Conservation (phyloP, 2,797 vertebrate genomes). For the Pagetopsis macropterus region DNA sequence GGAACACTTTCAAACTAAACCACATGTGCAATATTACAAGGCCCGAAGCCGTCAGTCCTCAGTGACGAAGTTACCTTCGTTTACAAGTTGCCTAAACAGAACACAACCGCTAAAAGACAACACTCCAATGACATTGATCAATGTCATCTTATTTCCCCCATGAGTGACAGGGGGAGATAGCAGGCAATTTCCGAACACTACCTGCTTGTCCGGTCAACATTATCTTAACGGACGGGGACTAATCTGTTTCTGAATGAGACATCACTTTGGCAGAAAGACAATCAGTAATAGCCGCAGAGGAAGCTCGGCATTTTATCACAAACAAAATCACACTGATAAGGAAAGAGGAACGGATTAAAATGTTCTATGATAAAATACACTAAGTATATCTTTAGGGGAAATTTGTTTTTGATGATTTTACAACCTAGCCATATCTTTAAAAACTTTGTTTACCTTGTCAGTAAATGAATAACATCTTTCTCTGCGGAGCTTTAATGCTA, state of each 20-base stretch:
- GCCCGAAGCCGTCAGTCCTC: too few relatives aligned
- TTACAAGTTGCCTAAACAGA: not conserved
- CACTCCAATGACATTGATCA: slow-evolving; percentile 60
- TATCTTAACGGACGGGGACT: slow-evolving; percentile 69
- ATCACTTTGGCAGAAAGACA: slow-evolving; percentile 63
- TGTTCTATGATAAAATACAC: slow-evolving; percentile 31
- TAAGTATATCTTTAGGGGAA: slow-evolving; percentile 22
- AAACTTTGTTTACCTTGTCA: slow-evolving; percentile 13
- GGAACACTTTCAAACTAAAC: too few relatives aligned
- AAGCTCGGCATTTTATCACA: slow-evolving; percentile 56
- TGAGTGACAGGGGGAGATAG: slow-evolving; percentile 40
- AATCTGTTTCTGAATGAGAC: slow-evolving; percentile 67
- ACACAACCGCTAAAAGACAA: slow-evolving; percentile 13
- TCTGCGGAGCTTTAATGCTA: slow-evolving; percentile 37
- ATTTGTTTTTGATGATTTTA: slow-evolving; percentile 21
- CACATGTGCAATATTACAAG: too few relatives aligned
- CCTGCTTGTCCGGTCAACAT: slow-evolving; percentile 45
- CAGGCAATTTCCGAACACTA: slow-evolving; percentile 32
- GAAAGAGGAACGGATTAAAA: slow-evolving; percentile 27
- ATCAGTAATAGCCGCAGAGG: slow-evolving; percentile 28
- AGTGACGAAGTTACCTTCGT: too few relatives aligned
- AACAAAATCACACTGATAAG: slow-evolving; percentile 56
- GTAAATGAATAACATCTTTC: slow-evolving; percentile 21
- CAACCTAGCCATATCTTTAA: slow-evolving; percentile 12
- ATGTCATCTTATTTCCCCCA: slow-evolving; percentile 30